These are phyloP conservation scores for Lethrus apterus DNA, from an alignment of 1,140 invertebrate genomes.

Conservation along the genomic window DNA sequence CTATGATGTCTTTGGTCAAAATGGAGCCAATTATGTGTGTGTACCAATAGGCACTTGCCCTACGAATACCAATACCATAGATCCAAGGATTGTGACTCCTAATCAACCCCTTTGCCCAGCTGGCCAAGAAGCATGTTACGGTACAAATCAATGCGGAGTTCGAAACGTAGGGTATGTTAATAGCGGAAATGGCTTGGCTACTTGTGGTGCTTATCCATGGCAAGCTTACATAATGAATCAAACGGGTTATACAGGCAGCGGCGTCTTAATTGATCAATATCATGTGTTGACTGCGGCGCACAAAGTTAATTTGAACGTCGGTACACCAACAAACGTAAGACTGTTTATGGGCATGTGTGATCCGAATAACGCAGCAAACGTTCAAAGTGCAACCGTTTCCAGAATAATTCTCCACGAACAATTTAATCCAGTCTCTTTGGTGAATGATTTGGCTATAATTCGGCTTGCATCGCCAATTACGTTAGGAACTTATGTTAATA, in stretches of 20 bases:
- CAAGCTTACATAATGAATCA: conserved; percentile 33
- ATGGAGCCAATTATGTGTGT: conserved; percentile 4
- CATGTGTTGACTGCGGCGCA: conserved; percentile 37
- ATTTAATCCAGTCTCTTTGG: conserved; percentile 47
- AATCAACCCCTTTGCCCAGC: conserved; percentile 1
- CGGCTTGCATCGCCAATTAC: conserved; percentile 45
- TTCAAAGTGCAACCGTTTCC: conserved; percentile 21
- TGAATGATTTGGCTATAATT: conserved; percentile 61
- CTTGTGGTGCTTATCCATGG: conserved; percentile 34
- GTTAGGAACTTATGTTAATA: conserved; percentile 45
- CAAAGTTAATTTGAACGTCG: conserved; percentile 29
- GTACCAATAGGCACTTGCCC: conserved; percentile 13
- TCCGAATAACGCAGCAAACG: conserved; percentile 16
- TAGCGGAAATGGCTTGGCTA: conserved; percentile 21
- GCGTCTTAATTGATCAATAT: conserved; percentile 32
- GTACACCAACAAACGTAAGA: conserved; percentile 22
- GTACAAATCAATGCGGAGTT: conserved; percentile 23
- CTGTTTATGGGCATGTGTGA: conserved; percentile 25
- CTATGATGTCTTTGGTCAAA: not conserved
- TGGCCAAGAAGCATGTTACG: conserved; percentile 13
- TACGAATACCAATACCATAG: not conserved
- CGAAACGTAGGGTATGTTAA: conserved; percentile 18
- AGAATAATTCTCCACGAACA: conserved; percentile 43
- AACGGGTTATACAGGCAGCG: conserved; percentile 31
- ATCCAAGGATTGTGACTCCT: conserved; percentile 14